phyloP scores from a whole-genome alignment of 2,113 vertebrate genomes.

The Henicopernis longicauda region DNA sequence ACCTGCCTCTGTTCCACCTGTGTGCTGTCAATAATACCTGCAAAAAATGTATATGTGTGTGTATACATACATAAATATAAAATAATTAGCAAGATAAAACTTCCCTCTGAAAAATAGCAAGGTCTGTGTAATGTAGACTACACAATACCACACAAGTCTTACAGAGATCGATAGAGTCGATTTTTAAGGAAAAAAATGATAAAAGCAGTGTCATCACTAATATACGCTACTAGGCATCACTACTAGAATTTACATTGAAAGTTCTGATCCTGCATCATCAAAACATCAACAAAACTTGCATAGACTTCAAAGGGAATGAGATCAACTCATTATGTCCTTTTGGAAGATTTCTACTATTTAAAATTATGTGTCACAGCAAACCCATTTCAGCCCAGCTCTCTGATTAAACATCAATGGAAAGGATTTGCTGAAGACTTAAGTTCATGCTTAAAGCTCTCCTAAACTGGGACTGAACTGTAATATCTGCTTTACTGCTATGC shows the following conservation, averaged over 20 bases:
- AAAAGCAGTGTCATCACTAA: background rate
- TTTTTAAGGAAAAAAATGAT: background rate
- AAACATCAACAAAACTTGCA: background rate
- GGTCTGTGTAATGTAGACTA: background rate
- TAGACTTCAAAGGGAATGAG: background rate
- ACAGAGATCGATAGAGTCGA: background rate
- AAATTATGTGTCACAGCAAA: background rate
- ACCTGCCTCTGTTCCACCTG: constrained; percentile 92
- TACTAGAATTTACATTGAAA: background rate
- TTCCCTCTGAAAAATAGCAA: background rate
- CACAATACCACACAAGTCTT: background rate
- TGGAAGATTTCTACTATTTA: background rate
- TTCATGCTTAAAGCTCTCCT: background rate
- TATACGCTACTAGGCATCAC: background rate
- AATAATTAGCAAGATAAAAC: background rate
- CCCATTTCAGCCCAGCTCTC: background rate
- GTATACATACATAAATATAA: background rate
- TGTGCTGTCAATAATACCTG: constrained; percentile 98
- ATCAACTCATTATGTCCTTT: background rate
- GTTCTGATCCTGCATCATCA: background rate
- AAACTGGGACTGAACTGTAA: background rate
- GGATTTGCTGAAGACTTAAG: background rate
- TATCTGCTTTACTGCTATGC: background rate
- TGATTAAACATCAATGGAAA: background rate
- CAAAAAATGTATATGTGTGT: background rate